These are phyloP conservation scores for Seriola rivoliana DNA, from an alignment of 2,113 vertebrate species.

Conservation along the genomic window DNA sequence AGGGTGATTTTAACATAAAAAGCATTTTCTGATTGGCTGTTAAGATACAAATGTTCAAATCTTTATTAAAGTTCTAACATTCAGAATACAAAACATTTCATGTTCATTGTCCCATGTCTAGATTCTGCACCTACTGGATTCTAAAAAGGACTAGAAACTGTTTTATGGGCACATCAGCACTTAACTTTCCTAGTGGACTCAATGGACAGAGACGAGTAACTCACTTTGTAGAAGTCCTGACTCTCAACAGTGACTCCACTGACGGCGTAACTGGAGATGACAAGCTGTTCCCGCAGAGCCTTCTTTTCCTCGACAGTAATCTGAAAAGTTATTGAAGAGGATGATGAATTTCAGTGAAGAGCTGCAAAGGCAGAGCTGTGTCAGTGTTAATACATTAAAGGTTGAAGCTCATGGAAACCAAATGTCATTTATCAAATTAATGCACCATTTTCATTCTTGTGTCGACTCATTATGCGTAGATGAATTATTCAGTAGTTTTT, in stretches of 20 bases:
- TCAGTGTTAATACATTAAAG: slow-evolving; percentile 17
- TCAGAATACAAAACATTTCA: background rate
- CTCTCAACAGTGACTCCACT: slow-evolving; percentile 71
- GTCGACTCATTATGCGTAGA: background rate
- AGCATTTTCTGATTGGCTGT: background rate
- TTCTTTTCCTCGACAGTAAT: slow-evolving; percentile 85
- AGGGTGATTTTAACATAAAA: background rate
- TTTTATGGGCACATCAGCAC: background rate
- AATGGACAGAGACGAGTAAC: slow-evolving; percentile 39
- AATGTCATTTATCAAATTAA: slow-evolving; percentile 17
- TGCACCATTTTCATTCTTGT: background rate
- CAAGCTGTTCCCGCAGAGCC: slow-evolving; percentile 81
- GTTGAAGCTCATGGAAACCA: background rate
- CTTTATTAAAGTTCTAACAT: background rate
- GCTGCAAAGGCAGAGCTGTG: slow-evolving; percentile 8
- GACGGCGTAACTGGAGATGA: slow-evolving; percentile 83
- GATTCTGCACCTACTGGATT: background rate
- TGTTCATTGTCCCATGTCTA: background rate
- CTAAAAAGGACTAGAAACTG: background rate
- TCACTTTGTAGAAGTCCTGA: slow-evolving; percentile 92
- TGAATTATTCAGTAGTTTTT: slow-evolving; percentile 8
- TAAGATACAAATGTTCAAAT: background rate
- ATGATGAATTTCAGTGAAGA: slow-evolving; percentile 30
- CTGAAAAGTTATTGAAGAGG: slow-evolving; percentile 77
- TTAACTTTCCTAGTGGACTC: background rate